Evolutionary conservation across 2,113 vertebrate genomes (phyloP).

Genomic region (Syngnathus floridae): DNA sequence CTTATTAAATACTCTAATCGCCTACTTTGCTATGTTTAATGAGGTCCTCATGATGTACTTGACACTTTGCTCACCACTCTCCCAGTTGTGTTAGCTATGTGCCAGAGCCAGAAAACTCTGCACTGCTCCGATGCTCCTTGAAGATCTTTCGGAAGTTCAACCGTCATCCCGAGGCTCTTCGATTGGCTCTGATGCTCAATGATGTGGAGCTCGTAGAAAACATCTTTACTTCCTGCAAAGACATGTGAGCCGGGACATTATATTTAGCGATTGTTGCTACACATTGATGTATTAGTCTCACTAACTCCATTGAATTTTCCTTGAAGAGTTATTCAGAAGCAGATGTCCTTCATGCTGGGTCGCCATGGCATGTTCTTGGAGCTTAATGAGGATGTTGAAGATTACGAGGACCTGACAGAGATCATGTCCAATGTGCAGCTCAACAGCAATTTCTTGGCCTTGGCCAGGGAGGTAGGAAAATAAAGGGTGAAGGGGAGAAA

Average conservation of each 20-base stretch:
- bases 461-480: slow-evolving; percentile 85
- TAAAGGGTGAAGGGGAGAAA: neutral
- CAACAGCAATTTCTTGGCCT: slow-evolving; percentile 94
- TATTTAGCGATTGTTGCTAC: neutral
- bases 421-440: slow-evolving; percentile 99
- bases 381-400: slow-evolving; percentile 94
- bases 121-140: slow-evolving; percentile 88
- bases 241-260: slow-evolving; percentile 76
- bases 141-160: slow-evolving; percentile 94
- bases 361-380: slow-evolving; percentile 95
- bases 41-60: neutral
- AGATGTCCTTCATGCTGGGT: slow-evolving; percentile 98
- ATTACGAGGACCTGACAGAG: slow-evolving; percentile 94
- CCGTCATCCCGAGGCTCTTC: slow-evolving; percentile 91
- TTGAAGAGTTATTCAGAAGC: slow-evolving; percentile 89
- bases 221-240: slow-evolving; percentile 98
- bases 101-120: slow-evolving; percentile 92
- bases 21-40: neutral
- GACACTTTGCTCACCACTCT: neutral
- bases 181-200: slow-evolving; percentile 93
- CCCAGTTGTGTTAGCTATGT: slow-evolving; percentile 94
- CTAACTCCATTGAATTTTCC: neutral
- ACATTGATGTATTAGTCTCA: neutral
- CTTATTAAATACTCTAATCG: neutral
- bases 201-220: slow-evolving; percentile 95